Evolutionary conservation across 2,113 vertebrate species (phyloP).

Genomic region (Sprattus sprattus): DNA sequence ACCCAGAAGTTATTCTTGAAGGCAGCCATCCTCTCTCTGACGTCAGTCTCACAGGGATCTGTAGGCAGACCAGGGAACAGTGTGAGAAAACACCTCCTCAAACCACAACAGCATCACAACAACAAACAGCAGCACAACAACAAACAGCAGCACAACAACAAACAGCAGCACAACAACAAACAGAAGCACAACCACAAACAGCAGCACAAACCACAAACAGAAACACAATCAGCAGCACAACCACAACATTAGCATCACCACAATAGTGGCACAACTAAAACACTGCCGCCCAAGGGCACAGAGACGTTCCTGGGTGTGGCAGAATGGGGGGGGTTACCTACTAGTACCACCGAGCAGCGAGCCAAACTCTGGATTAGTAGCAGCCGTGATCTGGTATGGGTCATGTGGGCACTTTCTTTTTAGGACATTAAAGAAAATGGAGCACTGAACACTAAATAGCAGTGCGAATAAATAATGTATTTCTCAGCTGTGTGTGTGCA

Average conservation of each 20-base stretch:
- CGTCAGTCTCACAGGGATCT: not conserved
- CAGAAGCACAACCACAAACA: no score
- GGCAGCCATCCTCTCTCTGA: slow-evolving; percentile 63
- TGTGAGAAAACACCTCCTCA: slow-evolving; percentile 18
- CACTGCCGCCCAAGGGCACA: no score
- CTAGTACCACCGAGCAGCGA: not conserved
- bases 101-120: no score
- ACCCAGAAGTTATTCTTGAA: slow-evolving; percentile 80
- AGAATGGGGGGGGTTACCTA: not conserved
- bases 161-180: no score
- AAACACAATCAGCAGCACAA: no score
- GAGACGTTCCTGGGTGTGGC: no score
- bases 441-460: not conserved
- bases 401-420: not conserved
- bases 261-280: no score
- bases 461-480: not conserved
- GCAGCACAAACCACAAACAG: no score
- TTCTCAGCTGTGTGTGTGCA: not conserved
- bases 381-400: not conserved
- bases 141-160: no score
- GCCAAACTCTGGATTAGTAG: not conserved
- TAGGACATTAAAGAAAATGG: not conserved
- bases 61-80: not conserved
- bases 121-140: no score
- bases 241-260: no score